Conservation (phyloP, 2,113 vertebrate species). For the Theristicus caerulescens region DNA sequence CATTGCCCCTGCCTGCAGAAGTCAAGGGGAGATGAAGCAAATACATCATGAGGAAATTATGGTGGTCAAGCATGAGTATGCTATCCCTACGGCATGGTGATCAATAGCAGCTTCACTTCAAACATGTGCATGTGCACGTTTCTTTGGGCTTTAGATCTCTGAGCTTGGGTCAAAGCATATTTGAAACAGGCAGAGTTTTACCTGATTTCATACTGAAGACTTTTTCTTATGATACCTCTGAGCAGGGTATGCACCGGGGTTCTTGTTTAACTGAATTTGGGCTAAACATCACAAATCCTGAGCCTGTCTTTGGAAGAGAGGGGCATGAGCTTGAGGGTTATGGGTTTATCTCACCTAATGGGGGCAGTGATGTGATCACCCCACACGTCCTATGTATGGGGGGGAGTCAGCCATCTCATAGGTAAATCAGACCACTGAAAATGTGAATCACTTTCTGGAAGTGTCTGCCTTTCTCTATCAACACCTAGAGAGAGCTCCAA, state of each 20-base stretch:
- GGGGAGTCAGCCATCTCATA: too few species aligned
- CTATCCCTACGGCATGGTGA: background rate
- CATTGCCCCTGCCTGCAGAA: background rate
- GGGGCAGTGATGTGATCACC: background rate
- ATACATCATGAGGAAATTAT: background rate
- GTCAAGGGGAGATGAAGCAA: conserved; percentile 23
- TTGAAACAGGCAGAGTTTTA: background rate
- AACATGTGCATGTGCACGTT: background rate
- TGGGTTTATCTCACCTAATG: background rate
- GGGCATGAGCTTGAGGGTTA: background rate
- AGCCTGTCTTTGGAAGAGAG: background rate
- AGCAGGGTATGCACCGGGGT: background rate
- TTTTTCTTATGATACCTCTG: background rate
- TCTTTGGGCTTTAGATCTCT: background rate
- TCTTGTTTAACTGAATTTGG: background rate
- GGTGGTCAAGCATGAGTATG: background rate
- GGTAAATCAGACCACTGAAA: background rate
- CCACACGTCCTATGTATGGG: accelerated
- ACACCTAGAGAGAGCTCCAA: background rate
- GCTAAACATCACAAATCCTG: background rate
- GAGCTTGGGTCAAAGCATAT: background rate
- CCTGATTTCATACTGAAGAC: background rate
- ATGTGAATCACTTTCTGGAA: background rate
- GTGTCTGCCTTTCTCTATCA: background rate
- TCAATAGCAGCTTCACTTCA: conserved; percentile 15